A percentile compares a stretch with the other conserved stretches of the same genome.
These are phyloP conservation scores for Prosapia bicincta DNA, from an alignment of 2,888 invertebrate genomes.

Conservation along the genomic window DNA sequence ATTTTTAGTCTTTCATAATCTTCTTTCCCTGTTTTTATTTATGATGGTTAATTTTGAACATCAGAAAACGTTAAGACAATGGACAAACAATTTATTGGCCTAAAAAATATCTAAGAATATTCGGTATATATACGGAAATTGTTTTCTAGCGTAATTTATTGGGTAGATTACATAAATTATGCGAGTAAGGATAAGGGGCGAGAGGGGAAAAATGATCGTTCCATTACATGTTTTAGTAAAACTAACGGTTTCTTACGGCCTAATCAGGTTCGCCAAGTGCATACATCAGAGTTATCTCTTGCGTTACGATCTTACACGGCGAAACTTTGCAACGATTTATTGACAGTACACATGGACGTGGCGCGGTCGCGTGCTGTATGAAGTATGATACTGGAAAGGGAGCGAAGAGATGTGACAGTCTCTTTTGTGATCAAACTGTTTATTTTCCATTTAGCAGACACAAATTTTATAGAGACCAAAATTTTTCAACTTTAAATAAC, in stretches of 20 bases:
- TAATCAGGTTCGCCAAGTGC: not conserved
- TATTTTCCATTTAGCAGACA: too few relatives aligned
- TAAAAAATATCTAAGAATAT: not conserved
- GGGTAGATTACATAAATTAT: not conserved
- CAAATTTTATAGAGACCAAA: too few relatives aligned
- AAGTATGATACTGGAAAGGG: not conserved
- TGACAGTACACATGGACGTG: not conserved
- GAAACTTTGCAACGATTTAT: constrained; percentile 2
- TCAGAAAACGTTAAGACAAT: too few relatives aligned
- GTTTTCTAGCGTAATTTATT: not conserved
- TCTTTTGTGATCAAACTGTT: too few relatives aligned
- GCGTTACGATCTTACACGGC: not conserved
- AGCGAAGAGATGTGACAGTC: not conserved
- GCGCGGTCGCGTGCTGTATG: not conserved
- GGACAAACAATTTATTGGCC: not conserved
- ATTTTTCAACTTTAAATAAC: too few relatives aligned
- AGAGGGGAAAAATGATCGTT: not conserved
- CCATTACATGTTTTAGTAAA: not conserved
- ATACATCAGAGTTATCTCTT: not conserved
- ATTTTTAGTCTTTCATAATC: too few relatives aligned
- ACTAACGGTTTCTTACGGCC: not conserved
- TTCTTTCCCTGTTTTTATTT: too few relatives aligned
- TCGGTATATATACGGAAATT: not conserved
- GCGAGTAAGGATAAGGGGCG: not conserved
- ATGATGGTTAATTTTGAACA: too few relatives aligned